A percentile compares a stretch with the other conserved stretches of the same genome.
Conservation (phyloP, 2,888 invertebrate genomes). For the Crepidodera aurea region DNA sequence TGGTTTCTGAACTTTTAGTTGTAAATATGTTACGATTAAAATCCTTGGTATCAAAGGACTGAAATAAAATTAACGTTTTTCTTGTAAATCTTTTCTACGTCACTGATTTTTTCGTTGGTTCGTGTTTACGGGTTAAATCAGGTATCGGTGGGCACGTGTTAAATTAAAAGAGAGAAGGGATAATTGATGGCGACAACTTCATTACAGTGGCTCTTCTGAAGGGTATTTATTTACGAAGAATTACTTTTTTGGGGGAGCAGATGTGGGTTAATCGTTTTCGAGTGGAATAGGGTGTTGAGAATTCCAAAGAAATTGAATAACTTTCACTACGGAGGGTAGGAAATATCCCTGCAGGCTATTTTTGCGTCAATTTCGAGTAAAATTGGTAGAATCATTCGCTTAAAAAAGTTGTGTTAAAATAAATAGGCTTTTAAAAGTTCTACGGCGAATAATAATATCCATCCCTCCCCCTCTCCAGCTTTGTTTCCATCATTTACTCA, state of each 20-base stretch:
- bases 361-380: background rate
- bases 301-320: background rate
- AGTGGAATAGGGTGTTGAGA: background rate
- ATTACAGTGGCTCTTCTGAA: constrained; percentile 18
- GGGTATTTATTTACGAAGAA: constrained; percentile 17
- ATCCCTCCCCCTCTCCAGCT: no score
- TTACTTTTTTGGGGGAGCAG: constrained; percentile 17
- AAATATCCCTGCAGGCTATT: background rate
- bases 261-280: constrained; percentile 7
- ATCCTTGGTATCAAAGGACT: no score
- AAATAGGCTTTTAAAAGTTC: no score
- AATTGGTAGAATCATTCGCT: no score
- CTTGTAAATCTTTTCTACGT: background rate
- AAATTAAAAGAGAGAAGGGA: constrained; percentile 26
- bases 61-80: no score
- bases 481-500: no score
- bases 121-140: constrained; percentile 13
- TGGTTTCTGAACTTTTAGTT: no score
- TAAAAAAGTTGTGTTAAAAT: no score
- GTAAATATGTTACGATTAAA: no score
- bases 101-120: background rate
- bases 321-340: background rate
- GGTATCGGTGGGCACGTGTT: constrained; percentile 17
- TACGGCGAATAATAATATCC: no score
- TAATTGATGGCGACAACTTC: constrained; percentile 33